Evolutionary conservation across 2,888 invertebrate genomes (phyloP).

Genomic region (Drosophila niveifrons): DNA sequence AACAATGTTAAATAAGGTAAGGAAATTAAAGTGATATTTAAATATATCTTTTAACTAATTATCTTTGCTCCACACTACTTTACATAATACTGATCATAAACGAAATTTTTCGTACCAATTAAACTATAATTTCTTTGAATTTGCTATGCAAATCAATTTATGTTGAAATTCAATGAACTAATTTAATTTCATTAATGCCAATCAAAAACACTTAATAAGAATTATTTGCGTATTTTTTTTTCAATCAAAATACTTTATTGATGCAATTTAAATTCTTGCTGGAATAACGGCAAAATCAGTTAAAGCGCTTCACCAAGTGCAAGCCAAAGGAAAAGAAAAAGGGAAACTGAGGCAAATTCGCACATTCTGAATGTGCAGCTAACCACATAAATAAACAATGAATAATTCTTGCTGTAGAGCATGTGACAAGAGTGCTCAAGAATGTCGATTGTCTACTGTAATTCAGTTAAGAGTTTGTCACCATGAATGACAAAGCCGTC

Average conservation of each 20-base stretch:
- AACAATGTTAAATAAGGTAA: too few relatives aligned
- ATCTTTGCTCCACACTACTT: too few relatives aligned
- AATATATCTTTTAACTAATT: too few relatives aligned
- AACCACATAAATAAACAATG: constrained; percentile 15
- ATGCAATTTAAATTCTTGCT: background rate
- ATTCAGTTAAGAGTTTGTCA: background rate
- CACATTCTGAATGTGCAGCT: background rate
- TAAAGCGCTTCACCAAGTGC: background rate
- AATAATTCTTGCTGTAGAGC: constrained; percentile 21
- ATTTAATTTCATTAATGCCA: background rate
- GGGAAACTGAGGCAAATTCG: background rate
- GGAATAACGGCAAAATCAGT: background rate
- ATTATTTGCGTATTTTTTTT: background rate
- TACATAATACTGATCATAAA: too few relatives aligned
- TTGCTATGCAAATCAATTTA: background rate
- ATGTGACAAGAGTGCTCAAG: constrained; percentile 4
- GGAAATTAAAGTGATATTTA: too few relatives aligned
- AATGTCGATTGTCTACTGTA: constrained; percentile 7
- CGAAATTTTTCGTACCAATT: too few relatives aligned
- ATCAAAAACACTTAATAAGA: background rate
- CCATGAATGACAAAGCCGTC: constrained; percentile 5
- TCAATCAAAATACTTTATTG: background rate
- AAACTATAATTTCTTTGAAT: background rate
- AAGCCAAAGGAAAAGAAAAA: background rate
- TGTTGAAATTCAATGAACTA: background rate